Conservation (phyloP, 2,113 vertebrate genomes). For the Cynoglossus semilaevis region DNA sequence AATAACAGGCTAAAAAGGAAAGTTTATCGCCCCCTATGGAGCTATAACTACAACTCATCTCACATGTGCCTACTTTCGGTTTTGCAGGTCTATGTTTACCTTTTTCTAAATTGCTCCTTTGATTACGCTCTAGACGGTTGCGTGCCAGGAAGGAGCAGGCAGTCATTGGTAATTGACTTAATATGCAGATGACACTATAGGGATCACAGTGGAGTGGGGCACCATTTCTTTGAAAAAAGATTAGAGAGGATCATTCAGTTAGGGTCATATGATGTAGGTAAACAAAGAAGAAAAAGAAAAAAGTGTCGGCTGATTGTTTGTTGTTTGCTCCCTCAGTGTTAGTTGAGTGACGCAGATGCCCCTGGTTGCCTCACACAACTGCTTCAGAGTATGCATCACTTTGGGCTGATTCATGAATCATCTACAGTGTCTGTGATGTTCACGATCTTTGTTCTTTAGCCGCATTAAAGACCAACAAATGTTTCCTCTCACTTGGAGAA, state of each 20-base stretch:
- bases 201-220: conserved; percentile 21
- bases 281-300: no score
- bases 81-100: neutral
- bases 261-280: no score
- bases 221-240: conserved; percentile 30
- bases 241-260: conserved; percentile 33
- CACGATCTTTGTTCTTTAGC: no score
- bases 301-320: no score
- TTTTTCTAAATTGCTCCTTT: conserved; percentile 44
- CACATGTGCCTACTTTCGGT: conserved; percentile 12
- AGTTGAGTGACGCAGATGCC: no score
- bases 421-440: no score
- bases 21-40: no score
- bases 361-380: no score
- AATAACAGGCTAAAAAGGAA: no score
- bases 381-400: no score
- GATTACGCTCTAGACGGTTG: conserved; percentile 46
- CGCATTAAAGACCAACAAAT: neutral
- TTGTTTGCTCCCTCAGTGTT: no score
- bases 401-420: no score
- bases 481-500: conserved; percentile 28
- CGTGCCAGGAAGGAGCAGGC: conserved; percentile 44
- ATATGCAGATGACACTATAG: conserved; percentile 49
- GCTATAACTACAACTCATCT: conserved; percentile 9
- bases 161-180: conserved; percentile 60